A percentile compares a stretch with the other conserved stretches of the same genome.
phyloP scores from a whole-genome alignment of 2,113 vertebrate species.

The Leucosticte australis region DNA sequence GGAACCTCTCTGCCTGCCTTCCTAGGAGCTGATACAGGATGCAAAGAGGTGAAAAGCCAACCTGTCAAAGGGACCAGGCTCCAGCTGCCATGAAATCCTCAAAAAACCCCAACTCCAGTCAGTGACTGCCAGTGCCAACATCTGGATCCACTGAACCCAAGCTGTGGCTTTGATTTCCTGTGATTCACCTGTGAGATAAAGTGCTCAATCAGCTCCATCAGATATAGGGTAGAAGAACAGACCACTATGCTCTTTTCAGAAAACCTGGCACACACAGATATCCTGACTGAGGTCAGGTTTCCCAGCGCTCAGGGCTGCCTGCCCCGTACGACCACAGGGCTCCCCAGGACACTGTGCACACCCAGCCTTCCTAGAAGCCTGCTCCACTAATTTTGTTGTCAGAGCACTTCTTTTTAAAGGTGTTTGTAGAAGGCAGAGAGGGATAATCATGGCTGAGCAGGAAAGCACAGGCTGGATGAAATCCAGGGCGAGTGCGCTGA shows the following conservation, averaged over 20 bases:
- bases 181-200: background rate
- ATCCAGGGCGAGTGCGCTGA: background rate
- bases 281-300: background rate
- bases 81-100: rapidly evolving
- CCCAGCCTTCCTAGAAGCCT: background rate
- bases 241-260: rapidly evolving
- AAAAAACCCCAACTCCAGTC: background rate
- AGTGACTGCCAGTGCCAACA: rapidly evolving
- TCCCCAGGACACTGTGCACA: rapidly evolving
- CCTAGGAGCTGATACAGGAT: background rate
- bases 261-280: background rate
- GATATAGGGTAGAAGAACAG: background rate
- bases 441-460: background rate
- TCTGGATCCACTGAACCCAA: background rate
- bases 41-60: background rate
- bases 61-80: background rate
- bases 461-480: background rate
- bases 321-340: rapidly evolving
- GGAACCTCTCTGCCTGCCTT: background rate
- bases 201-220: background rate
- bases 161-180: background rate
- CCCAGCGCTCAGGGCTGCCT: rapidly evolving
- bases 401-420: background rate
- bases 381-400: background rate
- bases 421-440: background rate